A percentile compares a stretch with the other conserved stretches of the same genome.
phyloP scores from a whole-genome alignment of 2,113 vertebrate genomes.

The Thinocorus orbignyianus region DNA sequence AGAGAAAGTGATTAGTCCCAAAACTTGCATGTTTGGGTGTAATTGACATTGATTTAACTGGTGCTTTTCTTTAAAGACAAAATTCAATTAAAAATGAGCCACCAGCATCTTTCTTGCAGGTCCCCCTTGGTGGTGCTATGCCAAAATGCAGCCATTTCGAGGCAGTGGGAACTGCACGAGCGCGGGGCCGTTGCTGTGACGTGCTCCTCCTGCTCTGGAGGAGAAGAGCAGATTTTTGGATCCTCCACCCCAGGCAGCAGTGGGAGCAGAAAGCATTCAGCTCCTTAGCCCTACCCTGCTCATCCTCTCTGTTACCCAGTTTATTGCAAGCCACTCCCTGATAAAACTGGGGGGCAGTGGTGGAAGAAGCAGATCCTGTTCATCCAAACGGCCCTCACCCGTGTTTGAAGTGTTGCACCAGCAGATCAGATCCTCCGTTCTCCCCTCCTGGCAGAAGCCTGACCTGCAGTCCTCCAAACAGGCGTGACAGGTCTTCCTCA shows the following conservation, averaged over 20 bases:
- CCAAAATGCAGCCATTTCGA: background rate
- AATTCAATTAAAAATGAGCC: background rate
- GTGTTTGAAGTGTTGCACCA: background rate
- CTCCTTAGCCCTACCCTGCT: background rate
- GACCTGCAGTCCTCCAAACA: background rate
- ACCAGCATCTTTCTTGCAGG: background rate
- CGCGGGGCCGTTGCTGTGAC: background rate
- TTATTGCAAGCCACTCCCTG: background rate
- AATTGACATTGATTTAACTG: background rate
- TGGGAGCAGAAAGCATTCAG: background rate
- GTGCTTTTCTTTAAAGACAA: background rate
- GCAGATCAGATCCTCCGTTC: background rate
- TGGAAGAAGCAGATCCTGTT: background rate
- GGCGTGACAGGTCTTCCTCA: background rate
- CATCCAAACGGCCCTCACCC: background rate
- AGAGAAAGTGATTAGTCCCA: background rate
- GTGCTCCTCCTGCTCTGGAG: background rate
- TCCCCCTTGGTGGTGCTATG: background rate
- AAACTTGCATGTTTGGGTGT: constrained; percentile 4
- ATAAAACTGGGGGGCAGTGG: background rate
- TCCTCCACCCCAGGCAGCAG: background rate
- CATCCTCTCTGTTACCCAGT: background rate
- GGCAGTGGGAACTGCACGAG: background rate
- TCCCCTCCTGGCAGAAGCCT: background rate
- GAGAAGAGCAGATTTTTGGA: accelerated